Conservation (phyloP, 1,140 invertebrate species). For the Pogonognathellus flavescens region DNA sequence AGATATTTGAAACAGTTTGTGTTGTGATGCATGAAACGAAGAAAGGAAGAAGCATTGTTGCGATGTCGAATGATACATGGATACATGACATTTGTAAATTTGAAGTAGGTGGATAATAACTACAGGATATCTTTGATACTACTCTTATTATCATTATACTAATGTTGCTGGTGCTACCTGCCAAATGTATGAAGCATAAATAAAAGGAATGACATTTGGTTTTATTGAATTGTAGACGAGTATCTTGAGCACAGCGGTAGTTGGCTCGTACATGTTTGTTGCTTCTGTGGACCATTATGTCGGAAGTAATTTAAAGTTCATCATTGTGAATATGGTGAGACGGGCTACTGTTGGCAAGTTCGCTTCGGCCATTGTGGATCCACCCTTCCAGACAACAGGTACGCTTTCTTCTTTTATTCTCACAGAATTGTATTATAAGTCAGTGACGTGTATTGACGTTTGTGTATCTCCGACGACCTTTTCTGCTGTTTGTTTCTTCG, state of each 20-base stretch:
- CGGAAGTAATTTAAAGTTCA: constrained; percentile 79
- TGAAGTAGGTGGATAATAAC: too few species aligned
- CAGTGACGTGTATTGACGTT: constrained; percentile 41
- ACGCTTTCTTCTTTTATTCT: constrained; percentile 12
- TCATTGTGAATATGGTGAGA: constrained; percentile 78
- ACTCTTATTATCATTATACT: neutral
- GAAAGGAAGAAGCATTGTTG: neutral
- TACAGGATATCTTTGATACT: too few species aligned
- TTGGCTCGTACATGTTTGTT: constrained; percentile 77
- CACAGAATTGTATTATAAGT: neutral
- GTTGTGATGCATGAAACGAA: constrained; percentile 7
- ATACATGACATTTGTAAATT: neutral
- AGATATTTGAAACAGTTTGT: constrained; percentile 21
- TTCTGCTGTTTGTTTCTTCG: neutral
- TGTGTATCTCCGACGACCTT: constrained; percentile 36
- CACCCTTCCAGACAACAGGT: constrained; percentile 71
- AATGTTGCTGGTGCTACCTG: neutral
- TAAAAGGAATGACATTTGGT: constrained; percentile 31
- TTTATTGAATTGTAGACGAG: constrained; percentile 71
- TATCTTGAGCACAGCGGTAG: constrained; percentile 75
- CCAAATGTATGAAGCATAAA: neutral
- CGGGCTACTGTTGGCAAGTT: constrained; percentile 75
- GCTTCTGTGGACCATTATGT: constrained; percentile 77
- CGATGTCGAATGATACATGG: neutral
- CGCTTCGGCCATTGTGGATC: constrained; percentile 74